phyloP scores from a whole-genome alignment of 2,113 vertebrate species.

The Strix aluco region DNA sequence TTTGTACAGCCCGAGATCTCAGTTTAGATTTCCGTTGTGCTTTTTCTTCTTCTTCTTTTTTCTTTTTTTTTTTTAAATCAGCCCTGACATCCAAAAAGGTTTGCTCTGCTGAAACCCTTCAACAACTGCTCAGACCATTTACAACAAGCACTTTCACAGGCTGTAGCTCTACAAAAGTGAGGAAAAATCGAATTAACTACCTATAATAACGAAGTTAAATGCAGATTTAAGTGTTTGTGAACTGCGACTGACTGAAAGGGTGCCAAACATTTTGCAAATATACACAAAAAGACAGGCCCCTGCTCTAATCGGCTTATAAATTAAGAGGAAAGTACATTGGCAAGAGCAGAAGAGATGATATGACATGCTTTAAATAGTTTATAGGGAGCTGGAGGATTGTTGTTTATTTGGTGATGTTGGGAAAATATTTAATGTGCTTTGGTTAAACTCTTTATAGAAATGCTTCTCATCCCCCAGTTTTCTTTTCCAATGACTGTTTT shows the following conservation, averaged over 20 bases:
- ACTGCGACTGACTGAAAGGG: background rate
- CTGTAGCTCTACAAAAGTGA: constrained; percentile 1
- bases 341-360: constrained; percentile 59
- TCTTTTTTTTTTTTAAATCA: background rate
- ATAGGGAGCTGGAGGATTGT: constrained; percentile 63
- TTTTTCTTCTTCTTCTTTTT: background rate
- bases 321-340: constrained; percentile 60
- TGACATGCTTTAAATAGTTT: constrained; percentile 67
- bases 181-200: background rate
- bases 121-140: background rate
- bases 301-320: constrained; percentile 56
- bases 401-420: constrained; percentile 71
- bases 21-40: background rate
- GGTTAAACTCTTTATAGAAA: constrained; percentile 57
- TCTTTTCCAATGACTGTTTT: constrained; percentile 36
- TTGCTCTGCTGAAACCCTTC: background rate
- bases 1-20: background rate
- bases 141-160: background rate
- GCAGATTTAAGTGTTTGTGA: constrained; percentile 27
- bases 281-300: constrained; percentile 35
- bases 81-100: background rate
- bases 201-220: constrained; percentile 22
- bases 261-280: constrained; percentile 58
- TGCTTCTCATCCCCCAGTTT: constrained; percentile 39
- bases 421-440: constrained; percentile 68